phyloP scores from a whole-genome alignment of 2,113 vertebrate species.

The Amphiprion percula region DNA sequence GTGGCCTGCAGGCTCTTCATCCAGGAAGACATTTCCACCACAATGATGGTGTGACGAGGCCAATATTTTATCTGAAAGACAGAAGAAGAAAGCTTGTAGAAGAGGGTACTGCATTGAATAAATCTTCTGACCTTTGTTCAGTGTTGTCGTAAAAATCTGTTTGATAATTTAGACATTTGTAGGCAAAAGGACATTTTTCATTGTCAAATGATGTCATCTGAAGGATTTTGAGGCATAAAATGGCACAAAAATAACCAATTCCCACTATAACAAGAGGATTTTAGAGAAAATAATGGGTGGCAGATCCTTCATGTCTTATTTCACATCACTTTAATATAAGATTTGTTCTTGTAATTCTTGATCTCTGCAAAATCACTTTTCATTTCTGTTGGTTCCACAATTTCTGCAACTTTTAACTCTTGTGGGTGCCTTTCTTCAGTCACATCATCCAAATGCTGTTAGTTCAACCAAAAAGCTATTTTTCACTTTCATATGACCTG shows the following conservation, averaged over 20 bases:
- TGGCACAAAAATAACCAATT: neutral
- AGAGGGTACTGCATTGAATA: neutral
- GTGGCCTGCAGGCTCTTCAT: constrained; percentile 36
- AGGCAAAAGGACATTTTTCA: neutral
- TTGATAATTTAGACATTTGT: neutral
- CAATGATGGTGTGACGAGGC: constrained; percentile 36
- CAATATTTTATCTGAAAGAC: constrained; percentile 51
- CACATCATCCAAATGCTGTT: no score
- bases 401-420: no score
- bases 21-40: constrained; percentile 61
- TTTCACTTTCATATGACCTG: no score
- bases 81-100: neutral
- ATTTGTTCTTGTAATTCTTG: no score
- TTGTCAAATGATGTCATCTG: neutral
- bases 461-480: no score
- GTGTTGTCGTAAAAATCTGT: neutral
- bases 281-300: no score
- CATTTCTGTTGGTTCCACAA: no score
- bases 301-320: no score
- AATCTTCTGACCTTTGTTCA: neutral
- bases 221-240: neutral
- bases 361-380: no score
- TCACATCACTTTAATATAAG: no score
- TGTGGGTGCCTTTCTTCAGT: no score
- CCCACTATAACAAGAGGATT: neutral